A percentile compares a stretch with the other conserved stretches of the same genome.
Conservation (phyloP, 2,113 vertebrate species). For the Danio rerio region GRCz12tu NC_133192.1:12549501-12550000, state of each 20-base stretch:
- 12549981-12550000: no score
- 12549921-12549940: no score
- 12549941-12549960: no score
- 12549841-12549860: no score
- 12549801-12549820: no score
- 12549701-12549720: conserved; percentile 25
- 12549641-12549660: conserved; percentile 21
- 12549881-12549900: no score
- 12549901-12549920: no score
- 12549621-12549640: conserved; percentile 16
- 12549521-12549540: conserved; percentile 31
- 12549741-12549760: conserved; percentile 14
- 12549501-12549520: conserved; percentile 41
- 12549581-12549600: conserved; percentile 34
- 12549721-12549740: background rate
- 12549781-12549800: background rate
- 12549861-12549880: no score
- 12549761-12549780: conserved; percentile 17
- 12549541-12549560: conserved; percentile 26
- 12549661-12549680: conserved; percentile 34
- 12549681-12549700: conserved; percentile 8
- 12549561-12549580: conserved; percentile 22
- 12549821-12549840: no score
- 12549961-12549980: no score
- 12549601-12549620: conserved; percentile 26